Percentiles rank a stretch among this genome's conserved stretches.
Conservation (phyloP, 2,113 vertebrate species). For the Bungarus multicinctus region DNA sequence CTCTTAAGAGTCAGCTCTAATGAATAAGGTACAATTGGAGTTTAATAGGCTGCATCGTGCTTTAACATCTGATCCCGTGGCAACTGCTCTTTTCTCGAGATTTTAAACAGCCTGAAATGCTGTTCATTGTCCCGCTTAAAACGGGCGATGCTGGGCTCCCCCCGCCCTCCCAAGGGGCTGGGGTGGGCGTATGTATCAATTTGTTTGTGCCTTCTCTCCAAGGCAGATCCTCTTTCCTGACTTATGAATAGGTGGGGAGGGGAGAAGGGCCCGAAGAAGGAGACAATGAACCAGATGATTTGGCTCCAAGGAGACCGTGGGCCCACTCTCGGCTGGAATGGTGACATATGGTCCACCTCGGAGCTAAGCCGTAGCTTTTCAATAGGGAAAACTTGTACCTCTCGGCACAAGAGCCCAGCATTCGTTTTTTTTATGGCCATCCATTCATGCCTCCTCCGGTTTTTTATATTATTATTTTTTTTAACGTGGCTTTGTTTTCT, state of each 20-base stretch:
- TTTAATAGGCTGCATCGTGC: conserved; percentile 83
- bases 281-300: conserved; percentile 84
- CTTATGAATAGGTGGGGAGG: conserved; percentile 86
- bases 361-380: conserved; percentile 75
- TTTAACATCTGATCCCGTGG: conserved; percentile 75
- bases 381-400: conserved; percentile 67
- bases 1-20: conserved; percentile 45
- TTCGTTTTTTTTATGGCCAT: conserved; percentile 70
- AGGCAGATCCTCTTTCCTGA: conserved; percentile 57
- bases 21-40: conserved; percentile 76
- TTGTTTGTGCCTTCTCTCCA: conserved; percentile 85
- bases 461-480: neutral
- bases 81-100: conserved; percentile 86
- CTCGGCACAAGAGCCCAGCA: conserved; percentile 60
- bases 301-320: conserved; percentile 83
- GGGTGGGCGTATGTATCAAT: conserved; percentile 88
- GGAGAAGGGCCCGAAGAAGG: conserved; percentile 43
- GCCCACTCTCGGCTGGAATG: conserved; percentile 78
- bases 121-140: conserved; percentile 81
- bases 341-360: conserved; percentile 91
- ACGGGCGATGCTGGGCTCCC: conserved; percentile 76
- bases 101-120: conserved; percentile 85
- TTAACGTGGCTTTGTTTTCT: neutral
- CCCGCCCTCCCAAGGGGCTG: conserved; percentile 70
- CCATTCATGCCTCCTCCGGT: neutral